Evolutionary conservation across 2,113 vertebrate species (phyloP).

Genomic region (Brevimyrus niger): DNA sequence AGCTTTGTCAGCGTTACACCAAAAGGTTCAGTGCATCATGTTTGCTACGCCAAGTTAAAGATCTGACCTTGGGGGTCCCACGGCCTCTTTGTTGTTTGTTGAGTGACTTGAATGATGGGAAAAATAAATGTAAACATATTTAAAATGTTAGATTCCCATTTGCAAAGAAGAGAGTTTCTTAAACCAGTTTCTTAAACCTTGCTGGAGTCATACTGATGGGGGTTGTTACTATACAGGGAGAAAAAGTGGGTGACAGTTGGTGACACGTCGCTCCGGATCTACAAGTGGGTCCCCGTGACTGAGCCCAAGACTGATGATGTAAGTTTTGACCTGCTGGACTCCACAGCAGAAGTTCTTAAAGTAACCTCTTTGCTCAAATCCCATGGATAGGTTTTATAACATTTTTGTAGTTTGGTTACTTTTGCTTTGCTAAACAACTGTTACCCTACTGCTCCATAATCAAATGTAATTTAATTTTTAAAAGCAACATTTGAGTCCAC

Average conservation of each 20-base stretch:
- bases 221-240: slow-evolving; percentile 67
- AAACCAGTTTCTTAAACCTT: not conserved
- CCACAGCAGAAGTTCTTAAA: not conserved
- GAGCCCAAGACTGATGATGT: slow-evolving; percentile 94
- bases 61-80: not conserved
- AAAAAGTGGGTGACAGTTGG: slow-evolving; percentile 99
- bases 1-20: not conserved
- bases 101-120: not conserved
- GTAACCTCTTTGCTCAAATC: not conserved
- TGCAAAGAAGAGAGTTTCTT: not conserved
- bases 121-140: not conserved
- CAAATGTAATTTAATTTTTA: not conserved
- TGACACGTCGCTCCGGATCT: slow-evolving; percentile 94
- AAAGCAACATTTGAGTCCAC: not conserved
- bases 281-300: slow-evolving; percentile 96
- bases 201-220: not conserved
- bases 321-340: slow-evolving; percentile 49
- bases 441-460: not conserved
- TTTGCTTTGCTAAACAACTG: not conserved
- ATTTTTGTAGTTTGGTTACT: not conserved
- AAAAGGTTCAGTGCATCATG: not conserved
- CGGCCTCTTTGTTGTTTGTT: not conserved
- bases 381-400: not conserved
- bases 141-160: not conserved
- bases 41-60: not conserved